These are phyloP conservation scores for Cyphomyrmex costatus DNA, from an alignment of 1,140 invertebrate genomes.

Conservation along the genomic window DNA sequence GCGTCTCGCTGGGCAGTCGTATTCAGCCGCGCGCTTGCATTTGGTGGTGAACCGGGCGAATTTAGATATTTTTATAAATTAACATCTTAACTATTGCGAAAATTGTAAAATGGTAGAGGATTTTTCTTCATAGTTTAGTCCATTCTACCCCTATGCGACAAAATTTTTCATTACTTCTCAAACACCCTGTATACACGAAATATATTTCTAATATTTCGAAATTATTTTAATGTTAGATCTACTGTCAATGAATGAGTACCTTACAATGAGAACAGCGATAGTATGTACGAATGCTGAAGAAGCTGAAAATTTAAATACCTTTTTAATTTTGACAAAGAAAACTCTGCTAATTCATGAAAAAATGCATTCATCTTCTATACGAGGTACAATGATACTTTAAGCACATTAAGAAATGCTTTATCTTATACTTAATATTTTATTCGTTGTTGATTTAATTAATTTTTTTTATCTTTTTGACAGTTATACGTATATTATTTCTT, in stretches of 20 bases:
- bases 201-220: neutral
- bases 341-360: conserved; percentile 77
- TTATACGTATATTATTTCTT: conserved; percentile 23
- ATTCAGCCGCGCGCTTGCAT: too few species aligned
- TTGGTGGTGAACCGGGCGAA: too few species aligned
- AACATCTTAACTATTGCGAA: too few species aligned
- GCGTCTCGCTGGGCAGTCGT: too few species aligned
- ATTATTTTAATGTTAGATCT: conserved; percentile 68
- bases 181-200: conserved; percentile 12
- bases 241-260: conserved; percentile 64
- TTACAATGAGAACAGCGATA: conserved; percentile 78
- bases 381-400: conserved; percentile 66
- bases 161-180: too few species aligned
- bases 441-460: conserved; percentile 21
- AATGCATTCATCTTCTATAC: conserved; percentile 71
- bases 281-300: conserved; percentile 78
- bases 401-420: conserved; percentile 24
- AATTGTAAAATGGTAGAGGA: too few species aligned
- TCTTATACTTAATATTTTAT: neutral
- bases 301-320: conserved; percentile 76
- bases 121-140: too few species aligned
- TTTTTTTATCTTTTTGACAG: neutral
- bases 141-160: too few species aligned
- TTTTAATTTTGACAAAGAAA: conserved; percentile 72
- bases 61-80: too few species aligned